Evolutionary conservation across 2,888 invertebrate genomes (phyloP).

Genomic region (Biston stratarius): DNA sequence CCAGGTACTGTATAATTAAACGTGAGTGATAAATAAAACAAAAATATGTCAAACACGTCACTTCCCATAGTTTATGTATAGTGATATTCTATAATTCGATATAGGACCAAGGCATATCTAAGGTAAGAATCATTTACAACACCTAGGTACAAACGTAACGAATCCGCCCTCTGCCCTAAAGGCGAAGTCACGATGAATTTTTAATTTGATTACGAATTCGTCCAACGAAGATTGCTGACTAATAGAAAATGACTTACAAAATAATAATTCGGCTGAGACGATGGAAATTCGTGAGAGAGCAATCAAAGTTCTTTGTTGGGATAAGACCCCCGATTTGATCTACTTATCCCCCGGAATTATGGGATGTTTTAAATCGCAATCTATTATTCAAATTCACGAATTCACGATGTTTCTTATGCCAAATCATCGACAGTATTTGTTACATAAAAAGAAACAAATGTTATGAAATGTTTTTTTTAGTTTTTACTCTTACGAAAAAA

Average conservation of each 20-base stretch:
- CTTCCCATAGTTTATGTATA: too few relatives aligned
- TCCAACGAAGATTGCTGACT: constrained; percentile 52
- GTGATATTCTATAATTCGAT: too few relatives aligned
- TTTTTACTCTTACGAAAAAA: too few relatives aligned
- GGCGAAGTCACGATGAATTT: constrained; percentile 60
- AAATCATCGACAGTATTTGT: background rate
- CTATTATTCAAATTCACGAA: constrained; percentile 21
- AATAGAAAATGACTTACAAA: constrained; percentile 49
- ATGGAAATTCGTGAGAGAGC: constrained; percentile 22
- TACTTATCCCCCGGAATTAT: constrained; percentile 32
- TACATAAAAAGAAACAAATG: background rate
- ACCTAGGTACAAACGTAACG: constrained; percentile 25
- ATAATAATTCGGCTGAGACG: constrained; percentile 28
- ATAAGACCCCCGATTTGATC: constrained; percentile 23
- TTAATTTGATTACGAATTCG: constrained; percentile 67
- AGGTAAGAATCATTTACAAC: constrained; percentile 1
- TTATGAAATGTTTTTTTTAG: too few relatives aligned
- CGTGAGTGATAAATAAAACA: too few relatives aligned
- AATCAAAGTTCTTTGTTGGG: constrained; percentile 33
- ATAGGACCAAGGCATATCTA: background rate
- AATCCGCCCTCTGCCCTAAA: constrained; percentile 38
- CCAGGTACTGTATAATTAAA: too few relatives aligned
- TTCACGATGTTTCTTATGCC: background rate
- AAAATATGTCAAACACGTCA: too few relatives aligned
- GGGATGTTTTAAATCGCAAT: constrained; percentile 28